Evolutionary conservation across 2,797 vertebrate genomes (phyloP), one percentile per base, ranked within the genome.

Genomic region (Adelosebastes latens): DNA sequence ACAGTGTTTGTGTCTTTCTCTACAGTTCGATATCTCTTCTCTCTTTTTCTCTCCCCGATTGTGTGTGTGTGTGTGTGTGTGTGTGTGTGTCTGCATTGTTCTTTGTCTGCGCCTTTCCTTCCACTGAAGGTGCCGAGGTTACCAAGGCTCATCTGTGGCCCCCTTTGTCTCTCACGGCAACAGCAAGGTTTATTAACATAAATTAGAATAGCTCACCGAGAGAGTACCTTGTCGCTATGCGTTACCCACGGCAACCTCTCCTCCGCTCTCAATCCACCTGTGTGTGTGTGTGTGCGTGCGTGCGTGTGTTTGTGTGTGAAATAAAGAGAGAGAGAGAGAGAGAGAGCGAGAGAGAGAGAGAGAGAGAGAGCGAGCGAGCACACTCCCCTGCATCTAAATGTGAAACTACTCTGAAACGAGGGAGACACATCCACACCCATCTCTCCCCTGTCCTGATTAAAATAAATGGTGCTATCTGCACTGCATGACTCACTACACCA

Each of bases 401-500:
- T 93, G 92, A 93, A 94, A 92, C 83, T 89, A 79, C 89, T 93
- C 91, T 90, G 86, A 90, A 89, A 91, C 72, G 89, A 92, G 90
- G 88, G 89, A 93, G 89, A 93, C 92, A 87, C 90, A 92, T 95
- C 90, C 92, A 93, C 94, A 93, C 92, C 92, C 92, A 93, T 94
- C 94, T 93, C 91, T 93, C 93, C 92, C 90, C 92, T 81, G 90
- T 87, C 89, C 94, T 95, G 94, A 96, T 95, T 95, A 95, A 95
- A 95, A 95, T 94, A 94, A 95, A 94, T 96, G 95, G 93, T 92
- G 93, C 94, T 95, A 94, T 95, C 94, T 95, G 93, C 93, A 92
- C 93, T 94, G 93, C 94, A 94, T 94, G 93, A 94, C 93, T 94
- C 93, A 94, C 93, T 93, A 95, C 89, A 94, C 94, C 92, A 93